These are phyloP conservation scores for Lycopodina hypogea DNA, from an alignment of 37 sponge, comb jelly and placozoan species.

Conservation along the genomic window DNA sequence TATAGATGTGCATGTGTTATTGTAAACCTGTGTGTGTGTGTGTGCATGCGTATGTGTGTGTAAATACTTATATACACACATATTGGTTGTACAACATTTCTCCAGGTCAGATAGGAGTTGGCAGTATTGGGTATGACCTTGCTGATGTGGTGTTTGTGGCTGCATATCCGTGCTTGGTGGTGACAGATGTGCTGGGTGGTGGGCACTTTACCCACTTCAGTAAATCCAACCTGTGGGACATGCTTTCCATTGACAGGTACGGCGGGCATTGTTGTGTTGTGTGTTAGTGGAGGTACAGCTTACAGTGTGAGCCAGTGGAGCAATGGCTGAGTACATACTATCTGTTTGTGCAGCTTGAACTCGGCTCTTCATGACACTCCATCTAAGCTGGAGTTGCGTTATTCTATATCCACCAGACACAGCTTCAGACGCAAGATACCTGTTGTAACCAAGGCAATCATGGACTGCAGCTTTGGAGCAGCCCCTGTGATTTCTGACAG, in stretches of 20 bases:
- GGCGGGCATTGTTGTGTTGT: too few species aligned
- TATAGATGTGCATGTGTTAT: too few species aligned
- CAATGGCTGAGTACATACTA: background rate
- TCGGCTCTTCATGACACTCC: constrained; percentile 64
- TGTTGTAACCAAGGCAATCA: constrained; percentile 61
- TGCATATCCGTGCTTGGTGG: constrained; percentile 71
- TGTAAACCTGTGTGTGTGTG: too few species aligned
- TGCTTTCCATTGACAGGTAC: constrained; percentile 78
- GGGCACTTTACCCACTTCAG: constrained; percentile 46
- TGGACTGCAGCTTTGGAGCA: constrained; percentile 83
- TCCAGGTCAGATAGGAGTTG: too few species aligned
- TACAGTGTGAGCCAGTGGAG: too few species aligned
- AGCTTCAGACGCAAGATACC: constrained; percentile 64
- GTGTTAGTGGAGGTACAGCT: too few species aligned
- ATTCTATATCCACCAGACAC: constrained; percentile 84
- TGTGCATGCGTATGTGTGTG: too few species aligned
- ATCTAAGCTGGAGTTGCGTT: constrained; percentile 70
- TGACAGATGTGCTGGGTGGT: constrained; percentile 59
- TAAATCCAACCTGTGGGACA: constrained; percentile 80
- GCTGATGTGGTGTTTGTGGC: constrained; percentile 38
- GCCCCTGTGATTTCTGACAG: constrained; percentile 48
- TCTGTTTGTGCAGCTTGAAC: constrained; percentile 52
- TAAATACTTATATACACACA: too few species aligned
- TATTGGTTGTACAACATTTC: too few species aligned
- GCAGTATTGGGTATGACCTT: too few species aligned